Base-by-base conservation (phyloP, 92 coral and sea anemone species). In the Montipora capitata region DNA sequence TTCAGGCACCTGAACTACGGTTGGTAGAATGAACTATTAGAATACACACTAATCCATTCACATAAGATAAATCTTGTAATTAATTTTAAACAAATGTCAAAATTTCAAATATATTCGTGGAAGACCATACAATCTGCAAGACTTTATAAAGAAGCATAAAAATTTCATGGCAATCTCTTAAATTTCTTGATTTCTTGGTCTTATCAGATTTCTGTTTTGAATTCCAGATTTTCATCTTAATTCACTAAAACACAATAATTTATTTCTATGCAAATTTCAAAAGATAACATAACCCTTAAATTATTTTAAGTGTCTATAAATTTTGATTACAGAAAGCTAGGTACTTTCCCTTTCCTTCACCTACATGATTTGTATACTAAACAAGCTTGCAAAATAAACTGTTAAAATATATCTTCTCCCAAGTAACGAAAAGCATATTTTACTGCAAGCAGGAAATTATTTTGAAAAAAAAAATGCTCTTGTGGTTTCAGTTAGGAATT, bases 181-280 rank as follows among this genome's bases (percentile, higher is more conserved):
- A 7, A 69, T 51, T 81, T 49, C 8, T 51, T 48, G 35, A 27
- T 27, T 27, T 27, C 35, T 27, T 27, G 35, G 7, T 67, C 48
- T 80, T 81, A 68, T 81, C 85, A 51, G 68, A 81, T 68, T 80
- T 40, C 44, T n/a, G 38, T 17, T 39, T 68, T n/a, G 14, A 48
- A 41, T 9, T 3, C 40, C 67, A 81, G n/a, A 81, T 66, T 65
- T 48, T 8, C 14, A 65, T 80, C 67, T 79, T 74, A 48, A 48
- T 48, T 48, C 52, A 48, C 52, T 1, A 48, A 48, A 48, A 48
- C 6, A 48, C 7, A 10, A 10, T 5, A 5, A 10, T 5, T 48
- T 5, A 48, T 48, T 5, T 48, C 10, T 56, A 39, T 38, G 51
- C 68, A 77, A 77, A 57, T 40, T 38, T 44, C 7, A 18, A 41